Evolutionary conservation across 2,113 vertebrate species (phyloP).

Genomic region (Cyanoderma ruficeps): DNA sequence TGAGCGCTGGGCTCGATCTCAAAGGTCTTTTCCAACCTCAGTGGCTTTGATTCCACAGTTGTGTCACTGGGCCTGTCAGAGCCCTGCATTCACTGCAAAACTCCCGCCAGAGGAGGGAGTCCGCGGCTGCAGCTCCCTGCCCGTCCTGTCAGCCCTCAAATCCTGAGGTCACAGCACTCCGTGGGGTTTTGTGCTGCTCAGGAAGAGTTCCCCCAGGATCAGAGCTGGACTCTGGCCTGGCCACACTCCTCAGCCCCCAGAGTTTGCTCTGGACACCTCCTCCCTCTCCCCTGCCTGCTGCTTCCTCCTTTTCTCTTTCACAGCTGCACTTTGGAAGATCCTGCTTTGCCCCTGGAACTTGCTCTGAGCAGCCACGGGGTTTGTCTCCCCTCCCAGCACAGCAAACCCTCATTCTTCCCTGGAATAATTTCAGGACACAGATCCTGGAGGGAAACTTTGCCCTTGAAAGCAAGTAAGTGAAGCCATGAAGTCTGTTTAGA

Average conservation of each 20-base stretch:
- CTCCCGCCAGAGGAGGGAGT: conserved; percentile 39
- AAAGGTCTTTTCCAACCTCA: not conserved
- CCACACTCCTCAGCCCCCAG: not conserved
- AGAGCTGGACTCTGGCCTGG: not conserved
- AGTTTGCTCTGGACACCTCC: not conserved
- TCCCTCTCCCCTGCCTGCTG: not conserved
- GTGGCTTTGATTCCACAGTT: fast-evolving
- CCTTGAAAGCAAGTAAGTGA: not conserved
- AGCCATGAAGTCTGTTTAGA: not conserved
- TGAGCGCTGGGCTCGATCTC: not conserved
- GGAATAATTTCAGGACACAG: not conserved
- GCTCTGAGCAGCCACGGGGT: not conserved
- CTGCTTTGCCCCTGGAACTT: not conserved
- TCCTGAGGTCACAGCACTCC: fast-evolving
- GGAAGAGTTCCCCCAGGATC: not conserved
- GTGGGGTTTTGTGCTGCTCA: not conserved
- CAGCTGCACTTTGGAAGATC: not conserved
- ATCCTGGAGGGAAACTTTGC: not conserved
- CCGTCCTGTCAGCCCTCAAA: not conserved
- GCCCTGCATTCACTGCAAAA: not conserved
- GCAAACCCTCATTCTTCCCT: not conserved
- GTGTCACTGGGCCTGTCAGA: not conserved
- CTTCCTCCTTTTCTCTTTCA: not conserved
- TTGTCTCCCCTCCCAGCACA: not conserved
- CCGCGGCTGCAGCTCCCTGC: not conserved